Evolutionary conservation across 2,113 vertebrate genomes (phyloP).

Genomic region (Manacus vitellinus): DNA sequence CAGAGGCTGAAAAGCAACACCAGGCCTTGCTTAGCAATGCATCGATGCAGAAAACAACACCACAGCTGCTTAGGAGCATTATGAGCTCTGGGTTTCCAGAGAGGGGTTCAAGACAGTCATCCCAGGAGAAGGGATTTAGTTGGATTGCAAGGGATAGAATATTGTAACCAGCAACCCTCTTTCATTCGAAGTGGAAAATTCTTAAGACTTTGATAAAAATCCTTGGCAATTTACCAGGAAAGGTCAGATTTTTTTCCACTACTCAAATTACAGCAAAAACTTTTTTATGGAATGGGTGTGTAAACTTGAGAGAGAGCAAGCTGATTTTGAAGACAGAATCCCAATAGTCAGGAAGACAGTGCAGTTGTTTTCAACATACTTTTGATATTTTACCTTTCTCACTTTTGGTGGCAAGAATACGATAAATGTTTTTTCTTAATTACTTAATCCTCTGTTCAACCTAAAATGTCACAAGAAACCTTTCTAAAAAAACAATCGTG

Average conservation of each 20-base stretch:
- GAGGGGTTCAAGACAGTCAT: background rate
- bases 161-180: background rate
- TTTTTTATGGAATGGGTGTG: background rate
- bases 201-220: background rate
- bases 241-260: background rate
- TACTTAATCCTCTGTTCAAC: background rate
- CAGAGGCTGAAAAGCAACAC: background rate
- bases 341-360: background rate
- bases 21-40: background rate
- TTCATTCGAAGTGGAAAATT: background rate
- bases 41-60: background rate
- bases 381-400: background rate
- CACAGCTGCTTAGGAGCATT: background rate
- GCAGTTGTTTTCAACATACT: background rate
- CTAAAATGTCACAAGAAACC: background rate
- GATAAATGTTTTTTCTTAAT: background rate
- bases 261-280: background rate
- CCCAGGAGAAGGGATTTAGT: background rate
- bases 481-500: background rate
- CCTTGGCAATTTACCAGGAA: background rate
- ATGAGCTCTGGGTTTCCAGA: background rate
- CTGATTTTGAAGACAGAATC: background rate
- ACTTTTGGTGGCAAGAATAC: background rate
- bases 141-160: background rate
- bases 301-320: background rate